Base-by-base conservation (phyloP, 2,888 invertebrate species). In the Rotaria sp. region DNA sequence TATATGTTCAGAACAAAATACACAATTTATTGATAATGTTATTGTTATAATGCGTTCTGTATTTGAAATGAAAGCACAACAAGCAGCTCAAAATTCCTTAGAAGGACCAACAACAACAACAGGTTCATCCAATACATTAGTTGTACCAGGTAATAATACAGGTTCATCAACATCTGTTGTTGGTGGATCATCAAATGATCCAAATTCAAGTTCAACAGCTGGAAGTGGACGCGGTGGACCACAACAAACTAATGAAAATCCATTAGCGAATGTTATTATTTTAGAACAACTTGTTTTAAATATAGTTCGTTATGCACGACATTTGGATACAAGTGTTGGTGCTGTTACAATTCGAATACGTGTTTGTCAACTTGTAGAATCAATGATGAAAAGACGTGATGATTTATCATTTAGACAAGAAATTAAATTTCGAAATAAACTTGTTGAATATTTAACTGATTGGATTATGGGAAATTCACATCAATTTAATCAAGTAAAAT, bases 11-110 rank as follows among this genome's bases (percentile, higher is more conserved):
- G 97, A 97, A 87, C 93, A 95, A 45, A 96, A 97, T 90, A 97
- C 97, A 0, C 95, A 96, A 90, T 97, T 98, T 89, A 96, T 98
- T 87, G 97, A 98, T 90, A 97, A 98, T 90, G 95, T 95, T 8
- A 97, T 98, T 89, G 97, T 96, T 90, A 97, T 98, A 88, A 96
- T 98, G 96, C 97, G 96, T 91, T 96, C 96, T 89, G 96, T 98
- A 84, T 91, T 98, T 89, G 96, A 97, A 90, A 94, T 94, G 88
- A 95, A 95, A 91, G 94, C 94, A 88, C 95, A 95, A 89, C 94
- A 94, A 55, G 94, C 94, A 4, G 93, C 95, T 0, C 97, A 97
- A 89, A 96, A 96, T 87, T 26, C 41, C 1, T 8, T 55, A 11
- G 30, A 87, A 48, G 87, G 87, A 38, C 80, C 84, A 38, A 45